Evolutionary conservation across 2,888 invertebrate species (phyloP).

Genomic region (Tipula helvola): DNA sequence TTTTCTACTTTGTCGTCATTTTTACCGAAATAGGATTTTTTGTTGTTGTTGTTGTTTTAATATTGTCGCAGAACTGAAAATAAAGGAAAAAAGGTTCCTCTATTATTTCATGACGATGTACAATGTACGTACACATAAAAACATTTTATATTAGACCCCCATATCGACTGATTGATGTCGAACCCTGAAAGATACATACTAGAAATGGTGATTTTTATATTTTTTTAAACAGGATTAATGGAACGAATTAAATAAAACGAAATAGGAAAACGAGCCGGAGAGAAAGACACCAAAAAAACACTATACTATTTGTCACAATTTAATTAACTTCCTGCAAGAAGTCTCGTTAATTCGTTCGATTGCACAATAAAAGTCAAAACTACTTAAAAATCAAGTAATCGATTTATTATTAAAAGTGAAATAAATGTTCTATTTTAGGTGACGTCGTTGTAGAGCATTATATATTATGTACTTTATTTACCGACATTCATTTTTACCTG

Average conservation of each 20-base stretch:
- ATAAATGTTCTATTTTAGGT: neutral
- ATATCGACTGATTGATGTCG: neutral
- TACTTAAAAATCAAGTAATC: neutral
- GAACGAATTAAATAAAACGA: neutral
- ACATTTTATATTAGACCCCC: neutral
- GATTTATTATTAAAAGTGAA: neutral
- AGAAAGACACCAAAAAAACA: neutral
- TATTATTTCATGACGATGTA: neutral
- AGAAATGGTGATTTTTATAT: neutral
- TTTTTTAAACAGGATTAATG: neutral
- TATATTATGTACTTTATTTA: neutral
- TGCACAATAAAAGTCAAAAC: neutral
- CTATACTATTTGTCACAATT: neutral
- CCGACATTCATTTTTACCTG: neutral
- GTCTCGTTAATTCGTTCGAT: neutral
- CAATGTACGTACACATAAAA: neutral
- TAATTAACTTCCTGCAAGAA: neutral
- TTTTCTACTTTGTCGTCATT: neutral
- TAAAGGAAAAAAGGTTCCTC: neutral
- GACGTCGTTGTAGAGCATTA: neutral
- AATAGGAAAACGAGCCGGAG: neutral
- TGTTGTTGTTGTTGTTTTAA: neutral
- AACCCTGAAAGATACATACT: neutral
- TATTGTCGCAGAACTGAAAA: neutral
- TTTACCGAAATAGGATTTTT: neutral